Percentiles rank a stretch among this genome's conserved stretches.
phyloP scores from a whole-genome alignment of 2,888 invertebrate species.

The Agonopterix arenella region DNA sequence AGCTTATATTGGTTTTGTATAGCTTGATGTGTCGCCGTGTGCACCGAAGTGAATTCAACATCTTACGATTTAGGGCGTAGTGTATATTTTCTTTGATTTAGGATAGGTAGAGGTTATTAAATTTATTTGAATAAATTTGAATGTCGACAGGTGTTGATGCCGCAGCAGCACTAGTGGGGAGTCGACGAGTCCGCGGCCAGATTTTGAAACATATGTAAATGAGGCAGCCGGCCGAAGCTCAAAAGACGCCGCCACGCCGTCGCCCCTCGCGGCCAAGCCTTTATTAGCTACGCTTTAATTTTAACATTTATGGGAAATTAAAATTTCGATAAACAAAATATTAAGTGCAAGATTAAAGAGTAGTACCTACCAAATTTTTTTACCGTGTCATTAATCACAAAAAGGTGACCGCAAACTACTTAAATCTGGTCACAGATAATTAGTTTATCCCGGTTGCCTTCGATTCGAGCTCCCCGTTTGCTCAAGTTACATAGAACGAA shows the following conservation, averaged over 20 bases:
- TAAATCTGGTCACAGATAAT: not conserved
- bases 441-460: not conserved
- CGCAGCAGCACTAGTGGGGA: conserved; percentile 39
- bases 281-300: conserved; percentile 51
- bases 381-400: not conserved
- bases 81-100: too few species aligned
- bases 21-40: too few species aligned
- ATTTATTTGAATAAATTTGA: conserved; percentile 20
- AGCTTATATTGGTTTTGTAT: too few species aligned
- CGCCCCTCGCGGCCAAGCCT: conserved; percentile 44
- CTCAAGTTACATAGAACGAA: not conserved
- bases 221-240: conserved; percentile 35
- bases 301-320: conserved; percentile 35
- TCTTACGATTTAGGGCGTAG: not conserved
- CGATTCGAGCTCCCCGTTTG: not conserved
- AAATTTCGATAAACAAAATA: conserved; percentile 33
- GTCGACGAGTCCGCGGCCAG: conserved; percentile 42
- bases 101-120: conserved; percentile 3
- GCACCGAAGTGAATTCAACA: conserved; percentile 9
- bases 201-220: conserved; percentile 69
- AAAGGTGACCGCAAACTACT: not conserved
- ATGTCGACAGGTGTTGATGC: conserved; percentile 35
- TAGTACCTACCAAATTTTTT: not conserved
- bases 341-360: conserved; percentile 23
- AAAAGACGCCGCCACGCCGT: conserved; percentile 45